These are phyloP conservation scores for Entelurus aequoreus DNA, from an alignment of 2,113 vertebrate species.

Conservation along the genomic window DNA sequence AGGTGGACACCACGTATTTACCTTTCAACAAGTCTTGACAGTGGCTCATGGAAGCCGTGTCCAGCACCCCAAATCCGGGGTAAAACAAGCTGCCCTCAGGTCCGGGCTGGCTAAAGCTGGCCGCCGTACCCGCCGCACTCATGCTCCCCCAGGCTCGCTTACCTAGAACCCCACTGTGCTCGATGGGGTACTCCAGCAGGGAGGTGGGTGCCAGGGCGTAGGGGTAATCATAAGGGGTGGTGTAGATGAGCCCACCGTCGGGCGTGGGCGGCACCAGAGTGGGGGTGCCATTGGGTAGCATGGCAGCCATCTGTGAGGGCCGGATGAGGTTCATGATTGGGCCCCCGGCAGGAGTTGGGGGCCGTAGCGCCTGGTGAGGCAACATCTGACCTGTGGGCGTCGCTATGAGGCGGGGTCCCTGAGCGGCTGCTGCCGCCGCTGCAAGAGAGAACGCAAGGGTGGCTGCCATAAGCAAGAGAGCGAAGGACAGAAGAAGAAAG, in stretches of 20 bases:
- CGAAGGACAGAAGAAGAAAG: conserved; percentile 55
- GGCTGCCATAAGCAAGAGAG: conserved; percentile 76
- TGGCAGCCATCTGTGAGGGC: conserved; percentile 74
- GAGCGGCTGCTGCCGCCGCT: conserved; percentile 77
- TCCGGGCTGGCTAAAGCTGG: conserved; percentile 68
- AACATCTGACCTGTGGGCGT: conserved; percentile 70
- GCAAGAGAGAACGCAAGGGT: conserved; percentile 84
- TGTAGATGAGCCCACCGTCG: conserved; percentile 78
- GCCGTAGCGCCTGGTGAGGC: conserved; percentile 65
- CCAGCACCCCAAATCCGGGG: conserved; percentile 68
- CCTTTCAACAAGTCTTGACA: conserved; percentile 78
- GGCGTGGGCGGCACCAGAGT: conserved; percentile 74
- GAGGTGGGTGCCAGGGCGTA: conserved; percentile 80
- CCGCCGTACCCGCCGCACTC: conserved; percentile 55
- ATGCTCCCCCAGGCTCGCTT: conserved; percentile 76
- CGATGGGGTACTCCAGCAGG: conserved; percentile 81
- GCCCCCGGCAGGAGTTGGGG: conserved; percentile 69
- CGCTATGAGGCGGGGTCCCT: conserved; percentile 75
- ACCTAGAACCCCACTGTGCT: conserved; percentile 81
- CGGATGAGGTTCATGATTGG: conserved; percentile 80
- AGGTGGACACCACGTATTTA: conserved; percentile 79
- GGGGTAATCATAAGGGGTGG: conserved; percentile 78
- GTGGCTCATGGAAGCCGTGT: conserved; percentile 67
- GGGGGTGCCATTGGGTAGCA: conserved; percentile 76
- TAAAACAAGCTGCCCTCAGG: conserved; percentile 74